Evolutionary conservation across 2,888 invertebrate species (phyloP), one percentile per base, ranked within the genome.

Genomic region (Platycheirus albimanus): DNA sequence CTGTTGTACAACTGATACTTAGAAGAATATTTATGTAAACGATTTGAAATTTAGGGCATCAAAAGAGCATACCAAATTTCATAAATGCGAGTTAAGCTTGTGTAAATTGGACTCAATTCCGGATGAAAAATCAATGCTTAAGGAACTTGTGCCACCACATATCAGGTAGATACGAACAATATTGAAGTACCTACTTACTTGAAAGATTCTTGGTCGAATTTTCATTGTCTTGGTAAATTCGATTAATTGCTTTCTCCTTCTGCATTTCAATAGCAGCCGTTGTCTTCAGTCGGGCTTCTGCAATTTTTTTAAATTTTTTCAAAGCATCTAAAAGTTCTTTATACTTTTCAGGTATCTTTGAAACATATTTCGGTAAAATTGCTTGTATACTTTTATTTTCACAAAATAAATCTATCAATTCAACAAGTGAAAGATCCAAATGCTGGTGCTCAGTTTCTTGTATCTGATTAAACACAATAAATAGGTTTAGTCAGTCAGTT

Each of bases 361-460:
- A 15, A 7, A 52, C 0, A 41, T 63, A 36, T 8, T 70, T 30
- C 2, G 69, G 43, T 7, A 81, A 20, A 33, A 67, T 38, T 0
- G 66, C 33, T 11, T 56, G 61, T 17, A 84, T 58, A 24, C n/a
- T 19, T 8, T 24, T 47, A 58, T 75, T 79, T 36, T 84, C 74
- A 54, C 79, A 79, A 58, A 84, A 84, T 6, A 84, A 36, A 63
- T 84, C 84, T 38, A 84, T 79, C 17, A 84, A n/a, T 43, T 84
- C 79, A 17, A 84, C 67, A 0, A 84, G 70, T 5, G 61, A 33
- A 11, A 72, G 69, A 1, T 69, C 20, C 17, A 78, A 5, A n/a
- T 72, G 30, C 0, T 54, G 33, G 2, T 56, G 24, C 1, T 45
- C n/a, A 13, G n/a, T 58, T 2, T 33, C 33, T 13, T 84, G 24